A percentile compares a stretch with the other conserved stretches of the same genome.
Conservation (phyloP, 2,113 vertebrate species). For the Oriolus oriolus region DNA sequence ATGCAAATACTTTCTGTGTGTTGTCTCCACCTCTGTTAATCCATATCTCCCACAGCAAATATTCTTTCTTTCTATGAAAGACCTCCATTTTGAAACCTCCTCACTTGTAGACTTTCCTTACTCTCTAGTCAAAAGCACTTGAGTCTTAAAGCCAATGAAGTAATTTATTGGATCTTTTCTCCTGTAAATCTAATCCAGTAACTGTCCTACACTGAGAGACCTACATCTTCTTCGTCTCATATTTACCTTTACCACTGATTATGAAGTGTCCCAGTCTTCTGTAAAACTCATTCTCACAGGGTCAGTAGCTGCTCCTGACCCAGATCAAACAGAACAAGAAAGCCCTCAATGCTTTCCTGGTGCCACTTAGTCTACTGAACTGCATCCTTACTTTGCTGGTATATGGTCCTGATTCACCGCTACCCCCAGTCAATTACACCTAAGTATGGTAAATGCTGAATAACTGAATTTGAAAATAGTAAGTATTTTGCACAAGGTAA, state of each 20-base stretch:
- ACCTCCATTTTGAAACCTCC: neutral
- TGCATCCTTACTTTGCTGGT: neutral
- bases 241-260: neutral
- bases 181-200: neutral
- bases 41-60: neutral
- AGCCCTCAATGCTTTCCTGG: neutral
- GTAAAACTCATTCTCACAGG: neutral
- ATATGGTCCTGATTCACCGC: neutral
- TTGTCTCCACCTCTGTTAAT: neutral
- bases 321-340: neutral
- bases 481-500: neutral
- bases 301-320: neutral
- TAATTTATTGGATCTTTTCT: neutral
- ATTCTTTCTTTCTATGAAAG: neutral
- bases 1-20: neutral
- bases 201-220: neutral
- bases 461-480: neutral
- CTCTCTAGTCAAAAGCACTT: neutral
- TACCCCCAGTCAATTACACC: neutral
- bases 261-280: neutral
- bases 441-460: neutral
- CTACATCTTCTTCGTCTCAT: neutral
- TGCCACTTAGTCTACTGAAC: neutral
- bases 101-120: neutral
- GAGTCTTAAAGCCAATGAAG: neutral